Conservation (phyloP, 30 jellyfish, hydroid and myxozoan species). For the Pseudorhiza aurosa region DNA sequence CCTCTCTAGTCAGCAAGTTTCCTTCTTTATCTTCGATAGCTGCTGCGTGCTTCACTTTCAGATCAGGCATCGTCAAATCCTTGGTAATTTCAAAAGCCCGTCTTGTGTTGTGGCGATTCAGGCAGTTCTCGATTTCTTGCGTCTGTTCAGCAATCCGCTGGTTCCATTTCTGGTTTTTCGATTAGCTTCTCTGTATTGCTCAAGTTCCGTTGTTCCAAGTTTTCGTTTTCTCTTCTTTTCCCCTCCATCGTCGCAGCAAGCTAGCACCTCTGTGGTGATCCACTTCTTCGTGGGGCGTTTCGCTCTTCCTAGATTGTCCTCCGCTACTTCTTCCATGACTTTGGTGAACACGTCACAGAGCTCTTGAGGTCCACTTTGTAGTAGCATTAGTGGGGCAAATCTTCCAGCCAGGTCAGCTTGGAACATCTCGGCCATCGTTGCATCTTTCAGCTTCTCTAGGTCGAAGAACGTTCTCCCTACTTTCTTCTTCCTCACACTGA, state of each 20-base stretch:
- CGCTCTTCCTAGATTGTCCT: slow-evolving; percentile 9
- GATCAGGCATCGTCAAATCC: neutral
- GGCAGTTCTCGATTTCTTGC: neutral
- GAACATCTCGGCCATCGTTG: neutral
- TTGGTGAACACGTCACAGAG: too few species aligned
- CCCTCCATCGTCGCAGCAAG: slow-evolving; percentile 20
- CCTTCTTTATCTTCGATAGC: slow-evolving; percentile 3
- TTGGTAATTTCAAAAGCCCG: slow-evolving; percentile 11
- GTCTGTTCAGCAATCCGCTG: neutral
- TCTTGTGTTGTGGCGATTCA: neutral
- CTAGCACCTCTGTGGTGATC: slow-evolving; percentile 26
- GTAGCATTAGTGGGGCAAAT: slow-evolving; percentile 18
- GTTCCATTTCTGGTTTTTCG: neutral
- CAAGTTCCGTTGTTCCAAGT: too few species aligned
- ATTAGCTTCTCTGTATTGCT: neutral
- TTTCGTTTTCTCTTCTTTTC: too few species aligned
- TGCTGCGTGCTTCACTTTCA: neutral
- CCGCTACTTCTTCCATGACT: too few species aligned
- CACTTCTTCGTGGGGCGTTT: slow-evolving; percentile 18
- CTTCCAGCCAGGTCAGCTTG: neutral
- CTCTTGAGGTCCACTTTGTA: too few species aligned
- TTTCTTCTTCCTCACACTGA: too few species aligned
- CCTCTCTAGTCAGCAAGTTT: too few species aligned
- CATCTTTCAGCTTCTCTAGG: slow-evolving; percentile 20
- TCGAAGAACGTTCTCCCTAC: slow-evolving; percentile 18